Evolutionary conservation across 2,888 invertebrate species (phyloP).

Genomic region (Plusia festucae): DNA sequence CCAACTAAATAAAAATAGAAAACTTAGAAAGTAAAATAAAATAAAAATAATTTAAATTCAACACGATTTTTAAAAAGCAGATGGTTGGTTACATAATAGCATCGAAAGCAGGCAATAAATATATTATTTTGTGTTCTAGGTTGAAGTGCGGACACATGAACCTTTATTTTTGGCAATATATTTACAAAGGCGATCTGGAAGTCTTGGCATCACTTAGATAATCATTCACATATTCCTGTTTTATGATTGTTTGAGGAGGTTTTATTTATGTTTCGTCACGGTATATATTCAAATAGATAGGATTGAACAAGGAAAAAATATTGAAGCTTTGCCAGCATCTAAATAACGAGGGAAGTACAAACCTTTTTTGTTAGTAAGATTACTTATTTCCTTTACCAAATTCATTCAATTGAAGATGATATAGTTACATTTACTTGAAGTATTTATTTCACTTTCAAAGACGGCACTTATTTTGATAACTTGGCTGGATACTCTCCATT

Average conservation of each 20-base stretch:
- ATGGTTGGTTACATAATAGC: too few relatives aligned
- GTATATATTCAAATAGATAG: slow-evolving; percentile 18
- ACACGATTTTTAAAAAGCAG: too few relatives aligned
- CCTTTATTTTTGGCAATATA: background rate
- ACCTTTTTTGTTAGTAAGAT: slow-evolving; percentile 28
- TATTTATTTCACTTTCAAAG: slow-evolving; percentile 2
- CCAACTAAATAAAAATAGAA: too few relatives aligned
- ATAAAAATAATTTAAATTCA: too few relatives aligned
- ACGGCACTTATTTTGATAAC: too few relatives aligned
- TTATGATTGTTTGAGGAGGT: background rate
- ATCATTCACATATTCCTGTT: background rate
- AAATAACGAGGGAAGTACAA: slow-evolving; percentile 27
- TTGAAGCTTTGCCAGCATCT: slow-evolving; percentile 24
- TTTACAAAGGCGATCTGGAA: background rate
- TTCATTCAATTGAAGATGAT: slow-evolving; percentile 27
- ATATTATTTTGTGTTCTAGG: background rate
- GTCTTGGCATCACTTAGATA: background rate
- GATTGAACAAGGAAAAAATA: slow-evolving; percentile 5
- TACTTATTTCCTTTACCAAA: slow-evolving; percentile 27
- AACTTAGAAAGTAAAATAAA: too few relatives aligned
- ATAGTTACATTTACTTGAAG: background rate
- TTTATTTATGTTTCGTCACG: background rate
- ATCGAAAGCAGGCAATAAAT: background rate
- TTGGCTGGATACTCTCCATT: too few relatives aligned
- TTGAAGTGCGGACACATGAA: background rate